A percentile compares a stretch with the other conserved stretches of the same genome.
Evolutionary conservation across 2,797 vertebrate species (phyloP).

Genomic region (Petrocephalus schoutedeni): DNA sequence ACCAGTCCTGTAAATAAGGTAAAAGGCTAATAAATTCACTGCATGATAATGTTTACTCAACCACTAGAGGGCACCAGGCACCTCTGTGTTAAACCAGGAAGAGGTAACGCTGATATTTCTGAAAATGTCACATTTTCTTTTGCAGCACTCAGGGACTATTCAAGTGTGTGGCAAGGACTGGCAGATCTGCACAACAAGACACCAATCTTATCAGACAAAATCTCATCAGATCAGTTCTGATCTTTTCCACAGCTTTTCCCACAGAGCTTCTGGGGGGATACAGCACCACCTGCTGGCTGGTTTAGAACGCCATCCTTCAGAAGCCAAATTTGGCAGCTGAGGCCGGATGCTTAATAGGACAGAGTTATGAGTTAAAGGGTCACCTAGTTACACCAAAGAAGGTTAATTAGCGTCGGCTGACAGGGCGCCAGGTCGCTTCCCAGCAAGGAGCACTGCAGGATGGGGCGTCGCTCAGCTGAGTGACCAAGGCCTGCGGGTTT

Average conservation of each 20-base stretch:
- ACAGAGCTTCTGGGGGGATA: not conserved
- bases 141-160: slow-evolving; percentile 21
- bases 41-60: not conserved
- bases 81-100: not conserved
- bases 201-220: not conserved
- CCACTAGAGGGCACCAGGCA: slow-evolving; percentile 10
- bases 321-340: not conserved
- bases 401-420: not conserved
- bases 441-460: not conserved
- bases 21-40: not conserved
- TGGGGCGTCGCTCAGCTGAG: not conserved
- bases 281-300: not conserved
- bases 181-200: not conserved
- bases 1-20: not conserved
- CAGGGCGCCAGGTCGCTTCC: not conserved
- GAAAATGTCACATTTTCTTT: slow-evolving; percentile 7
- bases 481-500: not conserved
- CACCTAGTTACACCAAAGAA: not conserved
- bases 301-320: not conserved
- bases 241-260: not conserved
- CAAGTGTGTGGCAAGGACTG: not conserved
- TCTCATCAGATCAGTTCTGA: not conserved
- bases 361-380: not conserved
- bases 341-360: not conserved
- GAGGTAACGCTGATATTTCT: not conserved